Conservation (phyloP, 2,113 vertebrate species). For the Octodon degus region DNA sequence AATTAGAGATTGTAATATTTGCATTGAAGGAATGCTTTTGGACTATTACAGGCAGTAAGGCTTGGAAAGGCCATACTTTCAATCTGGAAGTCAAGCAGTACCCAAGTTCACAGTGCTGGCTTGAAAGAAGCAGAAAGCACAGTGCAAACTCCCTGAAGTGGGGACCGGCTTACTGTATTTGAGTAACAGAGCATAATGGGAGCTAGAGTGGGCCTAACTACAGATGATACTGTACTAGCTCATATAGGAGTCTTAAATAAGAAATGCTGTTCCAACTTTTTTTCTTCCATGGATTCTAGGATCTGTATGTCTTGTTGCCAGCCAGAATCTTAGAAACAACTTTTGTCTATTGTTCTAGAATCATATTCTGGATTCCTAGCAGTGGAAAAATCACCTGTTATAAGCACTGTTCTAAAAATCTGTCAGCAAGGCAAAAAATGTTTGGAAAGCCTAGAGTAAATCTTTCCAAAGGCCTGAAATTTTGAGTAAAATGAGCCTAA, state of each 20-base stretch:
- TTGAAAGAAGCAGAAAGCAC: background rate
- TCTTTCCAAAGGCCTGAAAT: conserved; percentile 59
- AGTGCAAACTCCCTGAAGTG: background rate
- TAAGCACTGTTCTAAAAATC: conserved; percentile 61
- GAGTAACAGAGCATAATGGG: background rate
- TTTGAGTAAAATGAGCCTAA: conserved; percentile 64
- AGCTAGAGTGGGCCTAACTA: background rate
- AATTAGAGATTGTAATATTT: background rate
- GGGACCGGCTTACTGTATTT: background rate
- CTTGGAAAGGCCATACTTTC: background rate
- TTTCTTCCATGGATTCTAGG: background rate
- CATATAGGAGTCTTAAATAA: background rate
- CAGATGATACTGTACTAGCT: background rate
- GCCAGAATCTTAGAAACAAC: background rate
- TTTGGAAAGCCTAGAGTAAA: conserved; percentile 66
- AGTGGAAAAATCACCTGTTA: conserved; percentile 69
- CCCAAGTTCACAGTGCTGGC: background rate
- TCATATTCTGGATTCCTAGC: conserved; percentile 51
- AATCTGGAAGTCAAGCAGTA: background rate
- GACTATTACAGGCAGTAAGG: background rate
- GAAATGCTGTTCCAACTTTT: background rate
- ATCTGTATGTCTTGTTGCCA: conserved; percentile 26
- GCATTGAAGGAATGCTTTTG: background rate
- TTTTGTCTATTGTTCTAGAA: conserved; percentile 33
- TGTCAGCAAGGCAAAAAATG: conserved; percentile 62